Evolutionary conservation across 2,888 invertebrate genomes (phyloP), one percentile per base, ranked within the genome.

Genomic region (Plutella xylostella): DNA sequence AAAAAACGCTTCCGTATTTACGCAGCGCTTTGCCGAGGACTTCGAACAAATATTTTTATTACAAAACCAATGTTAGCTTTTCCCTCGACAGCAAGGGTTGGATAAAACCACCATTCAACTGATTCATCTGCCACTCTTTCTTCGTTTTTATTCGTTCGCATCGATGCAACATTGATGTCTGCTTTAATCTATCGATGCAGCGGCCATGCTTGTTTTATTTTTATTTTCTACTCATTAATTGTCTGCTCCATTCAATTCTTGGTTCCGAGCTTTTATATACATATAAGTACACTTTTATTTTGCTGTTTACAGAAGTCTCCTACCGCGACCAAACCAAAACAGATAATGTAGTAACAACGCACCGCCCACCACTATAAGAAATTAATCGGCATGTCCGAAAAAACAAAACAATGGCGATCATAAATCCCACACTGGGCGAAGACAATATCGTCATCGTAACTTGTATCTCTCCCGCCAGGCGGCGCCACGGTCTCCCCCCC

Each of bases 21-120:
- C 56, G 65, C 65, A 30, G 28, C 43, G 43, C 44, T 35, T 44
- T 44, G 63, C 65, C 57, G 71, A 68, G 69, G 56, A 72, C 72
- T 74, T 70, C 62, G 58, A n/a, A 70, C 76, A 78, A 82, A 83
- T 82, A 79, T 82, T 83, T 80, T 79, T 77, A 78, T 79, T 76
- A 78, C 76, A 71, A 69, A 72, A 73, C 74, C 72, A 79, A 82
- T 79, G 79, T 83, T 80, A 79, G 72, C 69, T 57, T 62, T 68
- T 67, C 70, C 67, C 72, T 74, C 68, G 69, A 70, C 75, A 70
- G 69, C 68, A 71, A 70, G 76, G 65, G 77, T 74, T 67, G 65
- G 61, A 67, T 66, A 68, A 68, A 63, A 65, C 65, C 22, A 25
- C 39, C 37, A 37, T 37, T 37, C 37, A 12, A n/a, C 37, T 37